Conservation (phyloP, 2,113 vertebrate species). For the Alethe diademata region DNA sequence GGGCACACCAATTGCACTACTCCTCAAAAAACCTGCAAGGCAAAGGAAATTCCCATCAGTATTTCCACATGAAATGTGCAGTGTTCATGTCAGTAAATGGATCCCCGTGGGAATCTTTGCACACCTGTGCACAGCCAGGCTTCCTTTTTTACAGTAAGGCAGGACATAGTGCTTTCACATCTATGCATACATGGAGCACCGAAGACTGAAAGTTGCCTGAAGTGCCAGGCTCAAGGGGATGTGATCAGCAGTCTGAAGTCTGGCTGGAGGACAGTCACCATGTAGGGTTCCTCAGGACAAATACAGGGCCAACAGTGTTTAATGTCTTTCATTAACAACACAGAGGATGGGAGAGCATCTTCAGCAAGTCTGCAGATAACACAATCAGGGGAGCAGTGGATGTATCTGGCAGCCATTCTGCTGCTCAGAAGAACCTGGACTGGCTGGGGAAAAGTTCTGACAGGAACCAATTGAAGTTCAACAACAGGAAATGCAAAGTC, state of each 20-base stretch:
- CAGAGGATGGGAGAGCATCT: background rate
- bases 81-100: background rate
- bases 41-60: background rate
- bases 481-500: background rate
- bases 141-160: background rate
- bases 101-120: background rate
- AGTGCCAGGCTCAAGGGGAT: background rate
- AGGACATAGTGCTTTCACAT: background rate
- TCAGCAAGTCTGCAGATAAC: background rate
- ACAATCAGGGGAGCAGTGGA: accelerated
- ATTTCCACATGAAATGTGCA: background rate
- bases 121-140: background rate
- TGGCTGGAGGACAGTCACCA: background rate
- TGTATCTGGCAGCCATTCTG: background rate
- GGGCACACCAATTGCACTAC: background rate
- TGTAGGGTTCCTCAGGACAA: background rate
- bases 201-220: background rate
- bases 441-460: background rate
- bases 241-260: background rate
- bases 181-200: background rate
- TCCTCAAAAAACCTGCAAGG: background rate
- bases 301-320: background rate
- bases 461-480: background rate
- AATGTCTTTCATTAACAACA: background rate
- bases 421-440: background rate